Evolutionary conservation across 2,888 invertebrate genomes (phyloP), one percentile per base, ranked within the genome.

Genomic region (Auanema sp.): DNA sequence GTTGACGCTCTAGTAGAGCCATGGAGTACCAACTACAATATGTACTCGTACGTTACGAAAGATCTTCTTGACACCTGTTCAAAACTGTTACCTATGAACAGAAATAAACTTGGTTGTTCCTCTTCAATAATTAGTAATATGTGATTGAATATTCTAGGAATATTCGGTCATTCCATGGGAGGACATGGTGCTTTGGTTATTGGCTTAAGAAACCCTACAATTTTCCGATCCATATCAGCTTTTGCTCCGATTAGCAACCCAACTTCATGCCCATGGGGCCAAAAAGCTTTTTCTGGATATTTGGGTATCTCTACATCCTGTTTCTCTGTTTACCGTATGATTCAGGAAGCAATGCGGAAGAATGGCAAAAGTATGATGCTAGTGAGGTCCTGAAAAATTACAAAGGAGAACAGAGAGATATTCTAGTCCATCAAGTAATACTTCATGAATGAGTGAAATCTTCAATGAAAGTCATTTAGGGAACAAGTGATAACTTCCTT

Each of bases 171-270:
- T 68, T 78, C 95, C 83, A 98, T 98, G 97, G 97, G 97, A 65
- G 97, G 97, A 24, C 96, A 97, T 86, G 97, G 98, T 40, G 95
- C 96, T 16, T 84, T 97, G 53, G 66, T 65, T 10, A 65, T 72
- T 41, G 78, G 75, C 1, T 61, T 74, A 11, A 57, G 66, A 8
- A 69, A 72, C 41, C 95, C 95, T 11, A 91, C 91, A 14, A 86
- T 90, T 63, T 97, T 91, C 85, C 78, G 81, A 56, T 86, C 87
- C 51, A 93, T 94, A 0, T 94, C 95, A 69, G 94, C 93, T 5
- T 96, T 98, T 87, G 90, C 97, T 3, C 95, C 98, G 0, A 94
- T 97, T 80, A 90, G 90, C 75, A 93, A 96, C 85, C 95, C 97
- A 0, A 88, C 86, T 2, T 86, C 89, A 59, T 90, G 91, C 75